phyloP scores from a whole-genome alignment of 2,888 invertebrate species.

The Rhogogaster chlorosoma region DNA sequence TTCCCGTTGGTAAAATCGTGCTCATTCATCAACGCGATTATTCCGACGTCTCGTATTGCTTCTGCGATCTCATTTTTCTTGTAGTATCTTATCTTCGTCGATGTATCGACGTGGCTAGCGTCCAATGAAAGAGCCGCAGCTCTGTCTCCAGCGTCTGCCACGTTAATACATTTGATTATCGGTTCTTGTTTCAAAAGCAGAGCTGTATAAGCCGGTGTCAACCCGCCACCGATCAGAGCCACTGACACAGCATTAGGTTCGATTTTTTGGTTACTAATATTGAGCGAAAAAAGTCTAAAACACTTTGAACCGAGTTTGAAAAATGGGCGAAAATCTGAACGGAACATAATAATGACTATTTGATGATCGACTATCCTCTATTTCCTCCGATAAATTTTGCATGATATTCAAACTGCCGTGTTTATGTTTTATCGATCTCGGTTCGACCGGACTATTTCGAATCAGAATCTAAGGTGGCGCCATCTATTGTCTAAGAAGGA shows the following conservation, averaged over 20 bases:
- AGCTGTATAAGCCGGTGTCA: conserved; percentile 64
- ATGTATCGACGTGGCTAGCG: conserved; percentile 67
- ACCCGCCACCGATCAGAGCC: conserved; percentile 68
- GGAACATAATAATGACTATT: not conserved
- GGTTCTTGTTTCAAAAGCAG: conserved; percentile 71
- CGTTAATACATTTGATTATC: conserved; percentile 64
- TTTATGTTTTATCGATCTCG: not conserved
- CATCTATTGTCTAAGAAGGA: not conserved
- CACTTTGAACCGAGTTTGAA: not conserved
- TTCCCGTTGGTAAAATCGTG: conserved; percentile 60
- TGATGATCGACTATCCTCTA: not conserved
- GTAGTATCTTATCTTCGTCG: conserved; percentile 65
- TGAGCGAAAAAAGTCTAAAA: not conserved
- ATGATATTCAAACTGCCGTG: not conserved
- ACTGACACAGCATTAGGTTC: conserved; percentile 8
- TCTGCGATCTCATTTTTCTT: conserved; percentile 61
- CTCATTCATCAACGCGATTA: conserved; percentile 73
- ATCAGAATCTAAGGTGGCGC: not conserved
- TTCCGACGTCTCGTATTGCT: conserved; percentile 65
- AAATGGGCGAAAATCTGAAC: not conserved
- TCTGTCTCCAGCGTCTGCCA: conserved; percentile 66
- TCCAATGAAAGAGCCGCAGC: conserved; percentile 62
- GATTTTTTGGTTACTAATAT: not conserved
- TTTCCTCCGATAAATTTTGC: not conserved
- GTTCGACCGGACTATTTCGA: not conserved